A percentile compares a stretch with the other conserved stretches of the same genome.
phyloP scores from a whole-genome alignment of 2,797 vertebrate genomes.

The Protosalanx chinensis region DNA sequence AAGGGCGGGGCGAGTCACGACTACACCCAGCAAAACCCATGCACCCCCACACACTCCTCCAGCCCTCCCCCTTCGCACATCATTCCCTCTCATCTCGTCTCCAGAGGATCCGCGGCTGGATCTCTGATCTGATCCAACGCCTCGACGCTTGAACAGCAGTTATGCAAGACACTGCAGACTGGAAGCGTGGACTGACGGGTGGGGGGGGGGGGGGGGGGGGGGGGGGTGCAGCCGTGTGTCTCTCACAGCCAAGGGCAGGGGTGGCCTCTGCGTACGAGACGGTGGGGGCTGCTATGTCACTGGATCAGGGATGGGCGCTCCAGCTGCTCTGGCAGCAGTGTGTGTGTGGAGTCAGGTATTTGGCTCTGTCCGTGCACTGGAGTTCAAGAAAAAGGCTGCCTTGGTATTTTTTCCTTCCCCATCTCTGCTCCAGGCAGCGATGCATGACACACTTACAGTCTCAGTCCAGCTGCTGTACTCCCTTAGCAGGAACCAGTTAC shows the following conservation, averaged over 20 bases:
- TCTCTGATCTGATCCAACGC: conserved; percentile 5
- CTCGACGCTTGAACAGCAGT: conserved; percentile 1
- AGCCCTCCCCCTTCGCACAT: conserved; percentile 19
- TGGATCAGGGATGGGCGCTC: not conserved
- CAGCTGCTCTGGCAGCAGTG: not conserved
- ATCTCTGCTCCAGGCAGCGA: not conserved
- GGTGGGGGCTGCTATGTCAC: not conserved
- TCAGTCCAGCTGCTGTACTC: conserved; percentile 4
- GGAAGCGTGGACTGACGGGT: not conserved
- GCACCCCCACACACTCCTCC: not conserved
- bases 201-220: too few species aligned
- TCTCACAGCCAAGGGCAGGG: not conserved
- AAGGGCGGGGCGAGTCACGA: conserved; percentile 4
- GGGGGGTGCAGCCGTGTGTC: too few species aligned
- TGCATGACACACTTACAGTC: not conserved
- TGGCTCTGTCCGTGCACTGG: not conserved
- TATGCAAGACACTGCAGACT: not conserved
- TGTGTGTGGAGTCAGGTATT: not conserved
- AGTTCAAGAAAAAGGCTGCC: not conserved
- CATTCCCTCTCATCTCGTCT: conserved; percentile 1
- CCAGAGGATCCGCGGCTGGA: not conserved
- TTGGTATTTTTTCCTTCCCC: not conserved
- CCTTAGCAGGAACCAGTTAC: not conserved
- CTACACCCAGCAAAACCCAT: not conserved
- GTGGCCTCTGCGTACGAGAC: not conserved